These are phyloP conservation scores for Thamnophis elegans DNA, from an alignment of 2,797 vertebrate genomes.

Conservation along the genomic window DNA sequence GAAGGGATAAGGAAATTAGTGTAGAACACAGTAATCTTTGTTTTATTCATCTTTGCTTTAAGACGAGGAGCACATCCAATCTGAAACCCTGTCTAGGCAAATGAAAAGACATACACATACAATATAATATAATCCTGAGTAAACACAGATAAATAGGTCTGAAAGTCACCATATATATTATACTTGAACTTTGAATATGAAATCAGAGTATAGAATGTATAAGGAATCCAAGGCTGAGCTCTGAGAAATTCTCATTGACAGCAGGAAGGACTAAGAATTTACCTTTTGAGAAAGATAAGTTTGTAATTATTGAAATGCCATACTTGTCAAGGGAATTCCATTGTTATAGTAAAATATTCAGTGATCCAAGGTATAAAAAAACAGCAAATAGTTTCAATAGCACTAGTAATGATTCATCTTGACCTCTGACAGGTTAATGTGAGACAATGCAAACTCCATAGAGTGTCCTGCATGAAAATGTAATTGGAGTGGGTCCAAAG, in stretches of 20 bases:
- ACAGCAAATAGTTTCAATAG: not conserved
- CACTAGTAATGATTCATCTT: not conserved
- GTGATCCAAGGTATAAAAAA: not conserved
- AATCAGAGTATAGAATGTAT: not conserved
- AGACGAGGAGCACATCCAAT: not conserved
- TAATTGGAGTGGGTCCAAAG: not conserved
- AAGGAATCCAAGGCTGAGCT: not conserved
- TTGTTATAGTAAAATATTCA: not conserved
- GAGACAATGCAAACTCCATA: not conserved
- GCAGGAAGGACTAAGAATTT: not conserved
- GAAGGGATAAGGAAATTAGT: not conserved
- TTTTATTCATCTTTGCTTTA: not conserved
- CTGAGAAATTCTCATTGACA: not conserved
- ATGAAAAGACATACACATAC: not conserved
- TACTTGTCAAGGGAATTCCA: not conserved
- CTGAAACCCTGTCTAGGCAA: not conserved
- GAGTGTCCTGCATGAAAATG: not conserved
- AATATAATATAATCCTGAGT: not conserved
- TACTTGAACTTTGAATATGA: not conserved
- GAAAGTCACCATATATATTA: not conserved
- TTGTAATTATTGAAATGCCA: not conserved
- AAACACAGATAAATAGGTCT: not conserved
- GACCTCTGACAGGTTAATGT: not conserved
- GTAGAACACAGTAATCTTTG: not conserved
- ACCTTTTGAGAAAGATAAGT: not conserved